Conservation (phyloP, 2,113 vertebrate genomes). For the Muntiacus muntjak region DNA sequence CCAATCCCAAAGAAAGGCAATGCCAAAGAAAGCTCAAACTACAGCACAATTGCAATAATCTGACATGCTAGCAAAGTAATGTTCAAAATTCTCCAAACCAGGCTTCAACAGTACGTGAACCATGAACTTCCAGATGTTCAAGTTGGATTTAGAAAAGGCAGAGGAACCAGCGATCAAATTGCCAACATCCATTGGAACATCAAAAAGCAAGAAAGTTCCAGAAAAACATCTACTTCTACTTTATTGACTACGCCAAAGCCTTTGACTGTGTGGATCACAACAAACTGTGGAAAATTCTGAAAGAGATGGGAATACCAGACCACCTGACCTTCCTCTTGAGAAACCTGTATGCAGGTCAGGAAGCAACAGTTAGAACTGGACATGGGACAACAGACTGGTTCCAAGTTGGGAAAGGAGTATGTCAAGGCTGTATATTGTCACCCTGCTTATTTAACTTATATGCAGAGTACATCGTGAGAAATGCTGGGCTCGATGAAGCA, state of each 20-base stretch:
- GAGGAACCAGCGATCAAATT: fast-evolving
- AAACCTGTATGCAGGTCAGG: not conserved
- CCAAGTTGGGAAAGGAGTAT: not conserved
- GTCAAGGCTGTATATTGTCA: not conserved
- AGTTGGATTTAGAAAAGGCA: not conserved
- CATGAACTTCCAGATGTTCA: not conserved
- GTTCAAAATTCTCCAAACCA: not conserved
- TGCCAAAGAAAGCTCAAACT: not conserved
- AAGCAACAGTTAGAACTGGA: not conserved
- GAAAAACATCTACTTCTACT: not conserved
- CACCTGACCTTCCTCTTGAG: not conserved
- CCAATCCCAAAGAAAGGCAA: not conserved
- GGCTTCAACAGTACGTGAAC: not conserved
- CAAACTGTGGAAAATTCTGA: not conserved
- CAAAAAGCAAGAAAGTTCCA: not conserved
- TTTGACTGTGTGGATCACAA: not conserved
- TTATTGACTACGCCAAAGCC: not conserved
- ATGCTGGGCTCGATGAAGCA: fast-evolving
- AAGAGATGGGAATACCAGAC: not conserved
- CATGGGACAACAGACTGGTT: not conserved
- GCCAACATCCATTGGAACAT: not conserved
- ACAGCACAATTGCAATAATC: not conserved
- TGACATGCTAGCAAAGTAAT: fast-evolving
- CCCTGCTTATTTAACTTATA: not conserved
- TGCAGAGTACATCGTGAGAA: not conserved